These are phyloP conservation scores for Conchocele bisecta DNA, from an alignment of 2,888 invertebrate species.

Conservation along the genomic window DNA sequence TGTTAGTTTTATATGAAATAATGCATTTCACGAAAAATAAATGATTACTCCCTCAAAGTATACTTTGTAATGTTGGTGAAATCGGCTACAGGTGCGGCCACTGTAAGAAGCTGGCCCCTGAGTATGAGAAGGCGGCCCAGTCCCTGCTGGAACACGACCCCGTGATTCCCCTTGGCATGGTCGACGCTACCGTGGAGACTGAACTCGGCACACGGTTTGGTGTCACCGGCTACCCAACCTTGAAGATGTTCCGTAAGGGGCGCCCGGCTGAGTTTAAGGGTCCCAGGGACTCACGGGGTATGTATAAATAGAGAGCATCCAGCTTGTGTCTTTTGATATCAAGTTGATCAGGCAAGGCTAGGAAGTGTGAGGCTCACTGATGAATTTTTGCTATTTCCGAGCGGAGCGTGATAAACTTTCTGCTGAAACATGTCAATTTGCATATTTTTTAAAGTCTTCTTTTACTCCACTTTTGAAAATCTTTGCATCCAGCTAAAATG, in stretches of 20 bases:
- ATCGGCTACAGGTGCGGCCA: slow-evolving; percentile 86
- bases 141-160: slow-evolving; percentile 78
- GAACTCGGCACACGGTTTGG: slow-evolving; percentile 83
- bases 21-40: too few relatives aligned
- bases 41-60: too few relatives aligned
- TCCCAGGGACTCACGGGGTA: slow-evolving; percentile 81
- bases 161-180: slow-evolving; percentile 84
- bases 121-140: slow-evolving; percentile 85
- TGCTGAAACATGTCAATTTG: neutral
- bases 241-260: slow-evolving; percentile 84
- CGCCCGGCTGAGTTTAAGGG: slow-evolving; percentile 84
- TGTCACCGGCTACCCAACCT: slow-evolving; percentile 85
- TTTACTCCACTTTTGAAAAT: too few relatives aligned
- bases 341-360: too few relatives aligned
- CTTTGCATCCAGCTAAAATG: too few relatives aligned
- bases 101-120: slow-evolving; percentile 84
- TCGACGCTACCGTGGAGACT: slow-evolving; percentile 84
- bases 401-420: too few relatives aligned
- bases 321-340: too few relatives aligned
- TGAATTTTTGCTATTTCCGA: too few relatives aligned
- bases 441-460: neutral
- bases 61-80: too few relatives aligned
- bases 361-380: too few relatives aligned
- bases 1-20: too few relatives aligned
- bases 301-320: slow-evolving; percentile 19